Evolutionary conservation across 2,888 invertebrate genomes (phyloP).

Genomic region (Strigamia maritima): DNA sequence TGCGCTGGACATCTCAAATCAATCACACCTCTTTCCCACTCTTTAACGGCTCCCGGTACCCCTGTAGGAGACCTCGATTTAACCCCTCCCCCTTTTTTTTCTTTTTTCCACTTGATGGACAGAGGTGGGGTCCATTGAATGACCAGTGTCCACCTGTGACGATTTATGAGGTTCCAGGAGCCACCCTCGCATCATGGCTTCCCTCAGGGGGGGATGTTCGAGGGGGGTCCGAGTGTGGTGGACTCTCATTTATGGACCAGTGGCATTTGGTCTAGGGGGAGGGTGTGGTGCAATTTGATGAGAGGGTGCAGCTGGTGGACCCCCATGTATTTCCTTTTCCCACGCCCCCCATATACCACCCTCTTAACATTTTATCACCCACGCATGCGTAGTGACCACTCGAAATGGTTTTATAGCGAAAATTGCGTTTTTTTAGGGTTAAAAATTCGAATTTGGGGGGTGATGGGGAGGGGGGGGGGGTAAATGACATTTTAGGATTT

Average conservation of each 20-base stretch:
- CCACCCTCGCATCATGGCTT: constrained; percentile 30
- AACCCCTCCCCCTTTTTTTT: not conserved
- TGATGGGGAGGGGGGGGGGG: no score
- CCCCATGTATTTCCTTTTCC: constrained; percentile 22
- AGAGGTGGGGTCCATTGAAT: constrained; percentile 31
- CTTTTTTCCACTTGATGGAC: constrained; percentile 34
- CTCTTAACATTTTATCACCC: constrained; percentile 8
- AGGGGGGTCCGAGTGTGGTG: constrained; percentile 23
- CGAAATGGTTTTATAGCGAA: not conserved
- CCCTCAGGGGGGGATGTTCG: constrained; percentile 12
- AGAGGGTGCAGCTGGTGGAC: constrained; percentile 34
- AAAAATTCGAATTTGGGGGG: no score
- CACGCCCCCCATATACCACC: constrained; percentile 21
- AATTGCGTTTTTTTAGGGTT: no score
- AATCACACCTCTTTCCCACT: not conserved
- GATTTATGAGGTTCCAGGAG: constrained; percentile 30
- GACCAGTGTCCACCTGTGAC: constrained; percentile 34
- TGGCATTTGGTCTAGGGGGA: constrained; percentile 27
- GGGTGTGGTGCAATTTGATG: constrained; percentile 34
- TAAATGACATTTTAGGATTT: no score
- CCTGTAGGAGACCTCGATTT: not conserved
- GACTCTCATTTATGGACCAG: constrained; percentile 30
- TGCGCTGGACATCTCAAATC: constrained; percentile 20
- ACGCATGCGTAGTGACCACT: constrained; percentile 26
- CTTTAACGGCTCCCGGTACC: constrained; percentile 26